Conservation (phyloP, 2,797 vertebrate species). For the Petrocephalus schoutedeni region DNA sequence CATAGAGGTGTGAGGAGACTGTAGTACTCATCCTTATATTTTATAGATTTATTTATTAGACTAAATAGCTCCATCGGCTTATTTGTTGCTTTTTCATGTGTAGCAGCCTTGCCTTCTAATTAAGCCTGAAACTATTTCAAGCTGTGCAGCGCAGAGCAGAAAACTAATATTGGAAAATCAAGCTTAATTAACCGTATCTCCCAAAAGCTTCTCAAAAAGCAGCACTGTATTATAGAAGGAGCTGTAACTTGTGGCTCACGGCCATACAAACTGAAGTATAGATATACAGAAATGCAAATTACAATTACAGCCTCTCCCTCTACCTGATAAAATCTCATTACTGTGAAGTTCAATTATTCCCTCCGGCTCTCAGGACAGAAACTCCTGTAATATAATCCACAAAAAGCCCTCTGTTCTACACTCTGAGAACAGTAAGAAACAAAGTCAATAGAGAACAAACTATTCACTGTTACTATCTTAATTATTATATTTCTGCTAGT, state of each 20-base stretch:
- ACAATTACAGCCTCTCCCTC: neutral
- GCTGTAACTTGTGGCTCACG: neutral
- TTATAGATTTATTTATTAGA: neutral
- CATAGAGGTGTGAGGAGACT: neutral
- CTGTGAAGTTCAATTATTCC: slow-evolving; percentile 8
- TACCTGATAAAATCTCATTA: slow-evolving; percentile 10
- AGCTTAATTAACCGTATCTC: neutral
- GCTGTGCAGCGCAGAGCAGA: slow-evolving; percentile 1
- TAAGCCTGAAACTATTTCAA: slow-evolving; percentile 2
- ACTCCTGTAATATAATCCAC: neutral
- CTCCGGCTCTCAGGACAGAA: neutral
- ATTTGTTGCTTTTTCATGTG: neutral
- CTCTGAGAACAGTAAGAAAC: neutral
- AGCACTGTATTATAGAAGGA: neutral
- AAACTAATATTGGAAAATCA: slow-evolving; percentile 18
- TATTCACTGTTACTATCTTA: neutral
- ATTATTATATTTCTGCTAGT: neutral
- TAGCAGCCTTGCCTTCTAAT: neutral
- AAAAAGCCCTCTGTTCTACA: neutral
- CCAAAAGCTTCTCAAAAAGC: neutral
- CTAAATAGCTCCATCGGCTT: neutral
- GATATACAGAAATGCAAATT: neutral
- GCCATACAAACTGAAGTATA: slow-evolving; percentile 2
- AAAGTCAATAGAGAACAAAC: neutral
- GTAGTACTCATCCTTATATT: neutral